Evolutionary conservation across 2,113 vertebrate genomes (phyloP), one percentile per base, ranked within the genome.

Genomic region (Anoura caudifer): DNA sequence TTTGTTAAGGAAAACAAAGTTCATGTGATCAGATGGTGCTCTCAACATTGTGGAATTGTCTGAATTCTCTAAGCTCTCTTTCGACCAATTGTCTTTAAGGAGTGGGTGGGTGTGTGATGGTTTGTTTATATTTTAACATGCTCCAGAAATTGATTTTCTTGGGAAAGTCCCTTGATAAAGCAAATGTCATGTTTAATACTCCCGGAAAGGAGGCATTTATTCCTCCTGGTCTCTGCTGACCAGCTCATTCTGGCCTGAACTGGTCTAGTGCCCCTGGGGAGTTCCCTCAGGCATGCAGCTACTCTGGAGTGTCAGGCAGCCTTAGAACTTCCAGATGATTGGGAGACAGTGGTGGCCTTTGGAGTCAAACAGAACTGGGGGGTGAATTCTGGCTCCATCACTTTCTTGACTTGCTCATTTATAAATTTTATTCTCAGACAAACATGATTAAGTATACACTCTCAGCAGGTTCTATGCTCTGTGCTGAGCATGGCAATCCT

Each of bases 121-220:
- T 94, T 97, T 97, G 91, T 97, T 97, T 97, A 87, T 95, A 84
- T 93, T 94, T 97, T 96, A 95, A 84, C 90, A 97, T 97, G 95
- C 94, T 96, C 87, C 83, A 97, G 90, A 97, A 97, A 97, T 97
- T 97, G 90, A 97, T 97, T 97, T 97, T 87, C 94, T 93, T 93
- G 90, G 95, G 95, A 95, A 96, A 97, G 65, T 95, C 87, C 79
- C 96, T 92, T 90, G 87, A 96, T 95, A 93, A 97, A 93, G 92
- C 80, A 95, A 96, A 96, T 95, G 87, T 94, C 80, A 93, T 96
- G 38, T 92, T 90, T 91, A 59, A 90, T 95, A 61, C 90, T 96
- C 87, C 61, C 90, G 90, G 70, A 95, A 97, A 95, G 47, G 87
- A 82, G 41, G 54, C 65, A 28, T 95, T 95, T 97, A 93, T 92